Evolutionary conservation across 2,888 invertebrate genomes (phyloP), one percentile per base, ranked within the genome.

Genomic region (Pachycephus smyrnensis): DNA sequence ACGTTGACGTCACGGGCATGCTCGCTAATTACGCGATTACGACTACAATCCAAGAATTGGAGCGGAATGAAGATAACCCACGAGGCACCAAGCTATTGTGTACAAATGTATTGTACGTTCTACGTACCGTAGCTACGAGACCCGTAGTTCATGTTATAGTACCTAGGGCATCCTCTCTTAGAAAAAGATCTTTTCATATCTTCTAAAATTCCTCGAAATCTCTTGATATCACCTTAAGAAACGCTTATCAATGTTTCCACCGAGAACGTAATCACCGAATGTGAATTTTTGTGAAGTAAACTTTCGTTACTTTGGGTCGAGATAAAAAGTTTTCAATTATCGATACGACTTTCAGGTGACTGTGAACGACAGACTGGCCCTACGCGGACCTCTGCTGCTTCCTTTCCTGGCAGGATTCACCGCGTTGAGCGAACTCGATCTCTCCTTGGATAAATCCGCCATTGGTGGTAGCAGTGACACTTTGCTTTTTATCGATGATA

Each of bases 341-440:
- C 71, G 30, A 71, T 71, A 71, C 68, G 30, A 32, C 68, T 79
- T 75, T 33, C 85, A 92, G 91, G 92, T 92, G 76, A 91, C 92
- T 36, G 90, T 93, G 80, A 92, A 92, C 82, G 93, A 93, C 86
- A 88, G 92, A 73, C 87, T 92, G 75, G 91, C 92, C 12, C 86
- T 93, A 11, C 90, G 92, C 11, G 93, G 93, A 1, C 93, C 93
- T 1, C 92, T 92, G 74, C 85, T 93, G 12, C 85, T 93, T 32
- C 92, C 92, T 12, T 93, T 92, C 86, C 89, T 93, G 68, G 90
- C 92, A 2, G 93, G 93, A 12, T 93, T 93, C 85, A 92, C 92
- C 15, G 92, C 92, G 37, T 88, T 93, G 68, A 92, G 92, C 80
- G 93, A 93, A 83, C 89, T 93, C 33, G 93, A 93, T 83, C 87